These are phyloP conservation scores for Tinamus guttatus DNA, from an alignment of 2,113 vertebrate species.

Conservation along the genomic window DNA sequence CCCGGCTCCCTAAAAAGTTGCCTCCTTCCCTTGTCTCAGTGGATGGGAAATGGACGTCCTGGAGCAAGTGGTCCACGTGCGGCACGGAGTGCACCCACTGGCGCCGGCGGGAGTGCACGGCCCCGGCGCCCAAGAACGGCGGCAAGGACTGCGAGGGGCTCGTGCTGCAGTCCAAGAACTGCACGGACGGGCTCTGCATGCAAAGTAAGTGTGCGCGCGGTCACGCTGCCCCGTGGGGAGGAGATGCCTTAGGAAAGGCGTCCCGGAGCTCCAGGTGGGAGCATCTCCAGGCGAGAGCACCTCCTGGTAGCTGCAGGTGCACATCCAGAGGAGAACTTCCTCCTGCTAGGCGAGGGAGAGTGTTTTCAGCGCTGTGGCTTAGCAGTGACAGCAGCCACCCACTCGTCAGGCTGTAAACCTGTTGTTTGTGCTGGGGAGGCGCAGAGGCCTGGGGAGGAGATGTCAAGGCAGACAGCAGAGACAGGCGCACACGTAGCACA, in stretches of 20 bases:
- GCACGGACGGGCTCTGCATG: constrained; percentile 95
- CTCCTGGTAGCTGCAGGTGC: background rate
- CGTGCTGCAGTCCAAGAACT: constrained; percentile 94
- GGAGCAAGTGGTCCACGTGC: constrained; percentile 96
- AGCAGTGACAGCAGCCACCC: background rate
- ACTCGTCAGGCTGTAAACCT: background rate
- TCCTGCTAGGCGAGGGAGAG: background rate
- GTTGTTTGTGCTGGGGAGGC: background rate
- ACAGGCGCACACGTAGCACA: background rate
- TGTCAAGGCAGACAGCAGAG: background rate
- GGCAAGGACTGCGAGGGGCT: constrained; percentile 93
- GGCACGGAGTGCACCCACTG: constrained; percentile 96
- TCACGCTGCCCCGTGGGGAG: background rate
- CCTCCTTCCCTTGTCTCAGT: constrained; percentile 77
- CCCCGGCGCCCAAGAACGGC: constrained; percentile 90
- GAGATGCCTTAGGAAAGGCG: background rate
- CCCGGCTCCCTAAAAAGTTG: background rate
- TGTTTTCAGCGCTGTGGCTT: background rate
- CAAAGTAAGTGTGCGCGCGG: constrained; percentile 85
- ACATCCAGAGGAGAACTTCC: background rate
- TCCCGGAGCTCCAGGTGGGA: background rate
- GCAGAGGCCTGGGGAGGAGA: background rate
- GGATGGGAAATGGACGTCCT: constrained; percentile 93
- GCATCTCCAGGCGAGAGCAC: no score
- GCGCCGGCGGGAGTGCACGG: constrained; percentile 91